Evolutionary conservation across 2,113 vertebrate species (phyloP).

Genomic region (Myotis davidii): DNA sequence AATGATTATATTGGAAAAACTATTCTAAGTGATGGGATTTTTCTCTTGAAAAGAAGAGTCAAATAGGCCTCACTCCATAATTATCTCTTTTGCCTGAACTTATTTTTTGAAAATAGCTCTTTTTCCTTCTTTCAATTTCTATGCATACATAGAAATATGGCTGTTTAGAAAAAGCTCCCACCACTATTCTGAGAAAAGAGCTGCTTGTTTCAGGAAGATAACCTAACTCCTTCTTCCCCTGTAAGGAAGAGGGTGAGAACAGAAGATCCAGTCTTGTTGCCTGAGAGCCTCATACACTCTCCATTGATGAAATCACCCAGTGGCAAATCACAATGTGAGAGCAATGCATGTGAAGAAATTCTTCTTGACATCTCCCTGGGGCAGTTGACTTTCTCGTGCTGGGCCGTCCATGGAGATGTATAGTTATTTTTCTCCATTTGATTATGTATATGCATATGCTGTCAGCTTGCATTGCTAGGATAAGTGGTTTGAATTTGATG

Average conservation of each 20-base stretch:
- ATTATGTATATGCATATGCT: constrained; percentile 79
- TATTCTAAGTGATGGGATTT: constrained; percentile 54
- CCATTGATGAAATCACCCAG: constrained; percentile 73
- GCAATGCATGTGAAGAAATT: constrained; percentile 75
- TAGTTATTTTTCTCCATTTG: constrained; percentile 81
- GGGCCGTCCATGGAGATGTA: constrained; percentile 60
- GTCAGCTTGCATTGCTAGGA: constrained; percentile 81
- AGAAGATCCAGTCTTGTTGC: not conserved
- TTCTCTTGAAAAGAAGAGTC: constrained; percentile 1
- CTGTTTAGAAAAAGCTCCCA: not conserved
- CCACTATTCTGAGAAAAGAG: not conserved
- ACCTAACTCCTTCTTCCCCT: constrained; percentile 33
- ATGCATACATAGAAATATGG: not conserved
- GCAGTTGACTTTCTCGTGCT: constrained; percentile 74
- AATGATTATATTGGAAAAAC: constrained; percentile 52
- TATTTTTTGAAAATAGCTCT: not conserved
- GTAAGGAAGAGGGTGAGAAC: not conserved
- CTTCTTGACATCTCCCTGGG: constrained; percentile 82
- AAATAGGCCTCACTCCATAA: not conserved
- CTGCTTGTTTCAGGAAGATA: not conserved
- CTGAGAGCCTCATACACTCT: not conserved
- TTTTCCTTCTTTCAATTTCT: not conserved
- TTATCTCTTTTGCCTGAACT: not conserved
- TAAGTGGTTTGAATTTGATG: constrained; percentile 77
- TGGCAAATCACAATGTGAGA: constrained; percentile 70